Conservation (phyloP, 2,113 vertebrate species). For the Atherinomorus stipes region DNA sequence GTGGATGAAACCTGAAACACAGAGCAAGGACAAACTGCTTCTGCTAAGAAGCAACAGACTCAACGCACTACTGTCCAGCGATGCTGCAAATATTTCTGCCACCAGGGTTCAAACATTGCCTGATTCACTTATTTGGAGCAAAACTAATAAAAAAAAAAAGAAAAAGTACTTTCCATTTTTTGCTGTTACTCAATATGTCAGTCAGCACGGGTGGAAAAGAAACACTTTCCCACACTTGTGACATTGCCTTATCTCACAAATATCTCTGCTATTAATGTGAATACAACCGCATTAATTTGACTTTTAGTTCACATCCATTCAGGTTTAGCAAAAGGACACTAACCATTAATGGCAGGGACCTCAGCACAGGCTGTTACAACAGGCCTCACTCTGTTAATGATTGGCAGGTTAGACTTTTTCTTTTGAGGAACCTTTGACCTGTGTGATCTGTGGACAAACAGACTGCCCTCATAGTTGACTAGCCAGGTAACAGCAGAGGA, state of each 20-base stretch:
- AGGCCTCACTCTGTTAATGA: slow-evolving; percentile 68
- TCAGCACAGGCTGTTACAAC: slow-evolving; percentile 27
- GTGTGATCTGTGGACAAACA: slow-evolving; percentile 32
- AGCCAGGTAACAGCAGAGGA: not conserved
- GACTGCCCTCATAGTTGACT: not conserved
- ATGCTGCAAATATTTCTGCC: too few relatives aligned
- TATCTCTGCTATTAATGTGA: slow-evolving; percentile 36
- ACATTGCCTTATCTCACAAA: not conserved
- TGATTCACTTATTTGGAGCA: too few relatives aligned
- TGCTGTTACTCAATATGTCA: too few relatives aligned
- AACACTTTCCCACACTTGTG: slow-evolving; percentile 53
- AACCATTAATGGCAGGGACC: slow-evolving; percentile 5
- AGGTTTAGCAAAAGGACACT: slow-evolving; percentile 3
- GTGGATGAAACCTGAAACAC: slow-evolving; percentile 14
- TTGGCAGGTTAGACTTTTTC: slow-evolving; percentile 25
- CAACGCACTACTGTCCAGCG: too few relatives aligned
- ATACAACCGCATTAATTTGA: slow-evolving; percentile 58
- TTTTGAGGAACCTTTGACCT: slow-evolving; percentile 54
- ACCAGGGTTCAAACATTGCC: too few relatives aligned
- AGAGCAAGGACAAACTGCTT: slow-evolving; percentile 13
- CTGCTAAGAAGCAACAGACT: slow-evolving; percentile 1
- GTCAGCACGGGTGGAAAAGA: too few relatives aligned
- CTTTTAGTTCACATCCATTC: slow-evolving; percentile 24
- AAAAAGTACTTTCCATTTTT: too few relatives aligned
- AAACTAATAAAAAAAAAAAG: too few relatives aligned